Base-by-base conservation (phyloP, 2,888 invertebrate genomes). In the Drosophila picticornis region DNA sequence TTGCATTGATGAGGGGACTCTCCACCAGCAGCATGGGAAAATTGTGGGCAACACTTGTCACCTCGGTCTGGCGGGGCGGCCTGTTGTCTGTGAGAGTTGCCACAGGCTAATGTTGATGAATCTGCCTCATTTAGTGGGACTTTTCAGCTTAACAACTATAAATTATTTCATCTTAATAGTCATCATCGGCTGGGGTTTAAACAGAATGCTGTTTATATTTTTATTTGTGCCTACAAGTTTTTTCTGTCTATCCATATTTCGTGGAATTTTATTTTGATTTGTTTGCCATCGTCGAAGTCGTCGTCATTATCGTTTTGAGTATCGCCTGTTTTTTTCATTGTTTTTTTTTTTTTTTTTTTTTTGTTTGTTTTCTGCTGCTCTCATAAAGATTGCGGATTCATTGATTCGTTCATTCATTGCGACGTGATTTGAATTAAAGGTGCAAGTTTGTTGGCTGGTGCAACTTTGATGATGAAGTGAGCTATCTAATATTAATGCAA, bases 151-250 rank as follows among this genome's bases (percentile, higher is more conserved):
- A 59, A 66, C 71, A 80, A 82, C 77, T 66, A 78, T 65, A 76
- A 89, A 80, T 83, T 60, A 83, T 78, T 72, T 55, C 69, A 64
- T 74, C 75, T 89, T 77, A 87, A 71, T 58, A 73, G 81, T 81
- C 87, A 85, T 81, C 87, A 85, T 80, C 67, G 60, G 75, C 67
- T 34, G 22, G 11, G 7, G 34, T 60, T 76, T 67, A 53, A 50
- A n/a, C 27, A 19, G 60, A 59, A 69, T 29, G 9, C 32, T 22
- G n/a, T 34, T 9, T 27, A 25, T 38, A 40, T 48, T 46, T 16
- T 13, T 36, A 52, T 55, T 27, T 51, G 31, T 34, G 32, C 34
- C 53, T 34, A 53, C 55, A 51, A 22, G 4, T 52, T 52, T 55
- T 48, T 36, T 34, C 52, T 16, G 29, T 10, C 29, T 34, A 16